Percentiles rank a stretch among this genome's conserved stretches.
Evolutionary conservation across 2,113 vertebrate species (phyloP).

Genomic region (Cettia cetti): DNA sequence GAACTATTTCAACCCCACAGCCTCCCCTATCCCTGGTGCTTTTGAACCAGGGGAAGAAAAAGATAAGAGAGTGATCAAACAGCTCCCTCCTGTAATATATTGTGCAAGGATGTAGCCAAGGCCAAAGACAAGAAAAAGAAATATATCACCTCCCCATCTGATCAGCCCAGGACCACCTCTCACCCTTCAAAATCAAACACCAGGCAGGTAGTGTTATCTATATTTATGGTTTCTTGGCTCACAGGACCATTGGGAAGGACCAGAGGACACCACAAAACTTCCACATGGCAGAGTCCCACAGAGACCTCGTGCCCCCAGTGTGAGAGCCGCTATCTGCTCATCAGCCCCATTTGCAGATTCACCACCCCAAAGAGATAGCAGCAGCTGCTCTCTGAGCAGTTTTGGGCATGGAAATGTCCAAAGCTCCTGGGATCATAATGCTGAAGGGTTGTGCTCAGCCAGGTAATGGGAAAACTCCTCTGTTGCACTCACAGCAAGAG

Average conservation of each 20-base stretch:
- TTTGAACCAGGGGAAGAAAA: neutral
- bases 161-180: neutral
- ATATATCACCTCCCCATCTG: neutral
- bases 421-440: neutral
- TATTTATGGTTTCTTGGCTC: neutral
- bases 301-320: accelerated
- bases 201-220: neutral
- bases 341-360: neutral
- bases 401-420: neutral
- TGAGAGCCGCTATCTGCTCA: neutral
- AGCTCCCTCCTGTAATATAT: neutral
- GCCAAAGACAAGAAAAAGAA: neutral
- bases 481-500: accelerated
- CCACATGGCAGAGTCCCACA: accelerated
- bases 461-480: neutral
- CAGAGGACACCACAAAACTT: neutral
- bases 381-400: neutral
- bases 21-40: accelerated
- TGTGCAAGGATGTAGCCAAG: neutral
- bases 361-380: neutral
- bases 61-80: neutral
- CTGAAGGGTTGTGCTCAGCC: neutral
- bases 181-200: neutral
- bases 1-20: neutral
- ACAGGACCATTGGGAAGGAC: neutral